Evolutionary conservation across 2,797 vertebrate genomes (phyloP).

Genomic region (Oreortyx pictus): DNA sequence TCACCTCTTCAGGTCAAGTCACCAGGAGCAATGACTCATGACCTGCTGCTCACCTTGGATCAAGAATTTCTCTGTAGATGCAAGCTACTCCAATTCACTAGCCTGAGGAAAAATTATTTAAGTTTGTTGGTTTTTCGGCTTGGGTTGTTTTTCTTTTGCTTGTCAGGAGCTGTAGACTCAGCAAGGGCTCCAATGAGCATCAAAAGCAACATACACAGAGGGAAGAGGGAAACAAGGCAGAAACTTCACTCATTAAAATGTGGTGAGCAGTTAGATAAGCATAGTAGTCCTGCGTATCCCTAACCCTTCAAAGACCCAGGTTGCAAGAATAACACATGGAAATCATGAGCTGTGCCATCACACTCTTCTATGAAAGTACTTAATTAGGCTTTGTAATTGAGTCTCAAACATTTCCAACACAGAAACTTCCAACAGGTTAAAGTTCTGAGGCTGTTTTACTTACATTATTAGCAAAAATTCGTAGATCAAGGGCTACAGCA

Average conservation of each 20-base stretch:
- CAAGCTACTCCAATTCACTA: neutral
- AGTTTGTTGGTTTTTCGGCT: neutral
- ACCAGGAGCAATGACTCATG: neutral
- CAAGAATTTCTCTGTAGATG: neutral
- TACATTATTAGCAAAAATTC: conserved; percentile 95
- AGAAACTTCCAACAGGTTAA: neutral
- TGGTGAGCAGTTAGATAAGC: neutral
- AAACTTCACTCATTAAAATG: neutral
- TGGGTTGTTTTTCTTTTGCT: neutral
- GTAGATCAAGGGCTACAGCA: conserved; percentile 91
- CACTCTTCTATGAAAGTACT: neutral
- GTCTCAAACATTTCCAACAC: neutral
- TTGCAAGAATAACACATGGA: neutral
- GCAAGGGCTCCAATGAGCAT: neutral
- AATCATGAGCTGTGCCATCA: neutral
- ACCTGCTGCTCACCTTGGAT: neutral
- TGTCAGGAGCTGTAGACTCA: neutral
- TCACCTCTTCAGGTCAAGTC: neutral
- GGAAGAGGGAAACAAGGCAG: neutral
- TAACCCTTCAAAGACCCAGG: neutral
- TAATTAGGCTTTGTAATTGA: neutral
- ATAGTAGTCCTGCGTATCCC: neutral
- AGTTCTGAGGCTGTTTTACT: conserved; percentile 70
- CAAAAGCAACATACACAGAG: neutral
- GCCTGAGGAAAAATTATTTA: neutral